A percentile compares a stretch with the other conserved stretches of the same genome.
Evolutionary conservation across 2,797 vertebrate genomes (phyloP).

Genomic region (Danio kyathit): DNA sequence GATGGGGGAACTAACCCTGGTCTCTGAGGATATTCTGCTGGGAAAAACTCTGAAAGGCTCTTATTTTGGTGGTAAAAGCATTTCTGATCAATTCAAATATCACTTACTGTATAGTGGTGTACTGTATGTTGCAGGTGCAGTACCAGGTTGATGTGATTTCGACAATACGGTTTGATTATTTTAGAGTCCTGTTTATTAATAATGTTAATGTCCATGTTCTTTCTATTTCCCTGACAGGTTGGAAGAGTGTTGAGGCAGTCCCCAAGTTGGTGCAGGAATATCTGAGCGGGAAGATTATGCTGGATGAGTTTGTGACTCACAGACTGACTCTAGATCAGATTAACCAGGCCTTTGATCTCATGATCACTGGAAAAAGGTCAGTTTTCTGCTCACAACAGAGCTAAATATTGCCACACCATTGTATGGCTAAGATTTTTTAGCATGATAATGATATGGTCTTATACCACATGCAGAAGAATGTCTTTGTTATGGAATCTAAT

Average conservation of each 20-base stretch:
- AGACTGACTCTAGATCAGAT: slow-evolving; percentile 79
- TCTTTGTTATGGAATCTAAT: neutral
- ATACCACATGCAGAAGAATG: neutral
- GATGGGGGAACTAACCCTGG: slow-evolving; percentile 78
- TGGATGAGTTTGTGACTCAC: slow-evolving; percentile 87
- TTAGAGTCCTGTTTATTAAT: neutral
- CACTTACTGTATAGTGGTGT: neutral
- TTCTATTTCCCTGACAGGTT: slow-evolving; percentile 72
- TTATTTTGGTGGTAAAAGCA: slow-evolving; percentile 87
- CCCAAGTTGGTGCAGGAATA: slow-evolving; percentile 85
- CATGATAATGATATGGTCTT: neutral
- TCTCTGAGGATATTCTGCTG: slow-evolving; percentile 86
- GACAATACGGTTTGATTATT: neutral
- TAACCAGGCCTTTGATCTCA: slow-evolving; percentile 84
- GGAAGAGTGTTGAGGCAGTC: slow-evolving; percentile 83
- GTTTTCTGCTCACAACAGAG: neutral
- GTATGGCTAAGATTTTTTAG: neutral
- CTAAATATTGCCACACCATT: neutral
- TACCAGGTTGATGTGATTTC: neutral
- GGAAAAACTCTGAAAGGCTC: slow-evolving; percentile 91
- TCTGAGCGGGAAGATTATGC: slow-evolving; percentile 84
- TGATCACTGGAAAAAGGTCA: slow-evolving; percentile 83
- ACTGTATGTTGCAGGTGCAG: neutral
- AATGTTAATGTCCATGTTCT: neutral
- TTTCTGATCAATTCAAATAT: neutral